These are phyloP conservation scores for Sebastolobus alascanus DNA, from an alignment of 2,797 vertebrate species.

Conservation along the genomic window DNA sequence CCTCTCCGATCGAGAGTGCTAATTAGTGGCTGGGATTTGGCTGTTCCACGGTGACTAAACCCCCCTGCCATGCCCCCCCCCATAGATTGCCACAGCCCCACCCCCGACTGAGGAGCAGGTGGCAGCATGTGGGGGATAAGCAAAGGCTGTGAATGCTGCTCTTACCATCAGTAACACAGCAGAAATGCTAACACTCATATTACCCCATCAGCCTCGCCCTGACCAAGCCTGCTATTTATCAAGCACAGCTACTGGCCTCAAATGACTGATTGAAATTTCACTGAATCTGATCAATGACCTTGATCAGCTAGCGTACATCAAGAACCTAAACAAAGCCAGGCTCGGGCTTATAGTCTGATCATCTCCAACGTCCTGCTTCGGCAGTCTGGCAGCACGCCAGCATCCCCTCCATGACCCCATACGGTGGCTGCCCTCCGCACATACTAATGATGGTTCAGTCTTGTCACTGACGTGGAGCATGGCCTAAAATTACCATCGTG, in stretches of 20 bases:
- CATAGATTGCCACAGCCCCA: constrained; percentile 4
- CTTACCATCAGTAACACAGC: constrained; percentile 21
- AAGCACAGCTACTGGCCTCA: background rate
- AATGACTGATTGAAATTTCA: constrained; percentile 17
- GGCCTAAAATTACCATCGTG: constrained; percentile 43
- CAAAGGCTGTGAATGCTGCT: constrained; percentile 7
- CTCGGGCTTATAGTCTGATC: background rate
- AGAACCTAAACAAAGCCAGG: constrained; percentile 6
- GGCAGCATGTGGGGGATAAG: constrained; percentile 36
- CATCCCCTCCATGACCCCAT: constrained; percentile 28
- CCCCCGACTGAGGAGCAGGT: constrained; percentile 38
- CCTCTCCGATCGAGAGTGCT: background rate
- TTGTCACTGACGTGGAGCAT: background rate
- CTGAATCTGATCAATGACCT: constrained; percentile 17
- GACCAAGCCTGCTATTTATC: constrained; percentile 3
- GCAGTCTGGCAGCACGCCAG: constrained; percentile 24
- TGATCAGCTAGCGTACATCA: background rate
- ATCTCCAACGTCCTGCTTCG: background rate
- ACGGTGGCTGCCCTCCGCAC: constrained; percentile 21
- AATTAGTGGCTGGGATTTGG: constrained; percentile 9
- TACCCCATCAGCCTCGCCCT: constrained; percentile 1
- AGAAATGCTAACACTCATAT: constrained; percentile 21
- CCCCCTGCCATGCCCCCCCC: constrained; percentile 6
- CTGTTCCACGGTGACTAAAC: constrained; percentile 25
- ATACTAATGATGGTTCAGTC: constrained; percentile 43